These are phyloP conservation scores for Sander vitreus DNA, from an alignment of 2,113 vertebrate genomes.

Conservation along the genomic window DNA sequence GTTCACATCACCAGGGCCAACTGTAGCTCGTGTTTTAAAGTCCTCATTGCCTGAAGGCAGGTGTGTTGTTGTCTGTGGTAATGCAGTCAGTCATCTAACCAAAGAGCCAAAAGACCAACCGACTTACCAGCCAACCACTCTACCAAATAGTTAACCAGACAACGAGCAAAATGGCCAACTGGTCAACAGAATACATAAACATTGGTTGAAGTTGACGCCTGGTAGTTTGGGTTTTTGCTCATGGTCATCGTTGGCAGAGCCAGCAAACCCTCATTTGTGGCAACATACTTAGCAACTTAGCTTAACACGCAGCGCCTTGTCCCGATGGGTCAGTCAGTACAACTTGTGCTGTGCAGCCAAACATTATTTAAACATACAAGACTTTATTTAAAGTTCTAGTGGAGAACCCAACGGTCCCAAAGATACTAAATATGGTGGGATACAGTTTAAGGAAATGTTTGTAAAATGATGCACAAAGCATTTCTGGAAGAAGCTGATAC, in stretches of 20 bases:
- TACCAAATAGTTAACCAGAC: background rate
- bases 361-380: too few relatives aligned
- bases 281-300: background rate
- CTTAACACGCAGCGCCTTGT: background rate
- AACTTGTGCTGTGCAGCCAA: background rate
- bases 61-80: background rate
- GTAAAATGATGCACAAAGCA: background rate
- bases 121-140: background rate
- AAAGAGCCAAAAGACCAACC: background rate
- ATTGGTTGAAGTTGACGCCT: background rate
- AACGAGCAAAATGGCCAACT: background rate
- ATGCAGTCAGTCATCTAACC: background rate
- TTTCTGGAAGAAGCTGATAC: background rate
- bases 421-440: background rate
- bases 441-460: background rate
- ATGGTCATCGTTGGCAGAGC: background rate
- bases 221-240: background rate
- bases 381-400: background rate
- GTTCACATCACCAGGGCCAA: conserved; percentile 28
- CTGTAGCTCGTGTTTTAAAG: conserved; percentile 16
- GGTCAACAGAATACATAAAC: background rate
- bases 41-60: conserved; percentile 12
- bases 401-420: background rate
- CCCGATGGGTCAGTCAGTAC: background rate
- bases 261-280: background rate